Conservation (phyloP, 2,888 invertebrate species). For the Heliconius sara region DNA sequence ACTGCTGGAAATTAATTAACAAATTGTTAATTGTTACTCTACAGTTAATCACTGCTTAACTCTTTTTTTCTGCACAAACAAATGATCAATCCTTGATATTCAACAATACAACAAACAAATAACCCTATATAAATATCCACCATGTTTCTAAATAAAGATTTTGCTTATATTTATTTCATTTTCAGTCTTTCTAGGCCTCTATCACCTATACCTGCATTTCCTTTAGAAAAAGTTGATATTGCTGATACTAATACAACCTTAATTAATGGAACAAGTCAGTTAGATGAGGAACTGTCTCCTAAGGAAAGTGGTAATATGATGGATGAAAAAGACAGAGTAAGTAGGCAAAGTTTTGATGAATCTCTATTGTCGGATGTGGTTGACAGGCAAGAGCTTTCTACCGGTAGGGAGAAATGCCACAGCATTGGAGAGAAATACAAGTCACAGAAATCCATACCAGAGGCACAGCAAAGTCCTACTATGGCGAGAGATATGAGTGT, state of each 20-base stretch:
- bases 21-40: too few species aligned
- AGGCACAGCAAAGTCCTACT: slow-evolving; percentile 80
- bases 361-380: slow-evolving; percentile 66
- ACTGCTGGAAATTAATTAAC: too few species aligned
- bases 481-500: slow-evolving; percentile 89
- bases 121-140: background rate
- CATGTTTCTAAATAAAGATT: background rate
- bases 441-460: slow-evolving; percentile 65
- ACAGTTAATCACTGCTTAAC: too few species aligned
- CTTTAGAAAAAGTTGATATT: slow-evolving; percentile 49
- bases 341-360: slow-evolving; percentile 78
- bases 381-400: slow-evolving; percentile 68
- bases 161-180: background rate
- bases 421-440: slow-evolving; percentile 81
- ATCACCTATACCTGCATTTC: slow-evolving; percentile 65
- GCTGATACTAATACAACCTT: slow-evolving; percentile 59
- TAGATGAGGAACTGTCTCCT: slow-evolving; percentile 68
- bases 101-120: too few species aligned
- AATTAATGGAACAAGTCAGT: slow-evolving; percentile 63
- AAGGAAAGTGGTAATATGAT: slow-evolving; percentile 75
- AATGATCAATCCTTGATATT: too few species aligned
- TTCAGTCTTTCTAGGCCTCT: slow-evolving; percentile 72
- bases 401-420: slow-evolving; percentile 77
- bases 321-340: slow-evolving; percentile 76
- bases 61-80: too few species aligned